Percentiles rank a stretch among this genome's conserved stretches.
Conservation (phyloP, 2,888 invertebrate genomes). For the Drosophila subsilvestris region DNA sequence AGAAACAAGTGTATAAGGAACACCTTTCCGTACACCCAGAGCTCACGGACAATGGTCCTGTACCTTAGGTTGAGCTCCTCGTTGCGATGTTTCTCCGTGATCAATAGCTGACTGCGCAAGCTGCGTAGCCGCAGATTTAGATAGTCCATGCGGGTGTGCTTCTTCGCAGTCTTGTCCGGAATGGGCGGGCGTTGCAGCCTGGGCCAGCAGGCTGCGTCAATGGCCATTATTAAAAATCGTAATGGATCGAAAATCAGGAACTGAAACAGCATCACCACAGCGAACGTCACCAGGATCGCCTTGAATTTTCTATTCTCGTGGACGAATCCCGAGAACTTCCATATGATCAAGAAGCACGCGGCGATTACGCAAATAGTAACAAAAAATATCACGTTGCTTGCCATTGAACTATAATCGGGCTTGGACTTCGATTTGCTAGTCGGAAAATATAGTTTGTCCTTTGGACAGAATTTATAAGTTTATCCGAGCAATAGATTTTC, state of each 20-base stretch:
- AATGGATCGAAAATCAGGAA: constrained; percentile 62
- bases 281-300: constrained; percentile 47
- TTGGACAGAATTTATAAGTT: background rate
- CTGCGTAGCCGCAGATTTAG: constrained; percentile 56
- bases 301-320: constrained; percentile 61
- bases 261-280: constrained; percentile 45
- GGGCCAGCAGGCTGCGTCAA: constrained; percentile 54
- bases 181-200: background rate
- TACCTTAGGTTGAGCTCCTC: constrained; percentile 73
- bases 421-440: background rate
- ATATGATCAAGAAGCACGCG: background rate
- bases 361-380: constrained; percentile 10
- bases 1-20: constrained; percentile 64
- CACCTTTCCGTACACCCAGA: constrained; percentile 72
- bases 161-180: constrained; percentile 15
- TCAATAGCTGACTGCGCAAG: constrained; percentile 60
- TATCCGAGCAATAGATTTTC: background rate
- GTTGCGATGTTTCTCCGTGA: constrained; percentile 63
- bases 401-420: background rate
- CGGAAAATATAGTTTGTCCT: background rate
- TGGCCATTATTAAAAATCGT: constrained; percentile 48
- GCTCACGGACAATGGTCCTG: constrained; percentile 66
- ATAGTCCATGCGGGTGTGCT: constrained; percentile 45
- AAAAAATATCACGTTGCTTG: constrained; percentile 13
- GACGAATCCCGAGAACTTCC: constrained; percentile 47